These are phyloP conservation scores for Daptonema setosum DNA, from an alignment of 2,888 invertebrate genomes.

Conservation along the genomic window DNA sequence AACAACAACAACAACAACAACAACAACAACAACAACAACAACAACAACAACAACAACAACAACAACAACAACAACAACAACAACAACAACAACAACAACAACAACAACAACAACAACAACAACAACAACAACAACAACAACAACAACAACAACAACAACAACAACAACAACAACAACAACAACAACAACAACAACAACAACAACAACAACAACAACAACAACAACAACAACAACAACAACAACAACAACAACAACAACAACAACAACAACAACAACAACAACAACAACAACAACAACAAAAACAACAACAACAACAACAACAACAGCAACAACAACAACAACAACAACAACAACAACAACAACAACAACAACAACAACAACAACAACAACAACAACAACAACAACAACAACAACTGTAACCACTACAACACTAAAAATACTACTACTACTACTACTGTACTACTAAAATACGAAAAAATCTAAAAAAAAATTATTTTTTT, in stretches of 20 bases:
- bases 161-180: not conserved
- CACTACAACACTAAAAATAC: conserved; percentile 8
- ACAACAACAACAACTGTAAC: not conserved
- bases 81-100: not conserved
- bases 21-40: no score
- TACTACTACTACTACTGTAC: no score
- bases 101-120: not conserved
- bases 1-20: no score
- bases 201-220: not conserved
- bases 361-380: not conserved
- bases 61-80: no score
- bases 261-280: not conserved
- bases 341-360: not conserved
- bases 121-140: not conserved
- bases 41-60: no score
- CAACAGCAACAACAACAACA: not conserved
- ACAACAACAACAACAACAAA: no score
- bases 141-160: not conserved
- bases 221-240: not conserved
- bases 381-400: not conserved
- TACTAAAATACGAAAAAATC: no score
- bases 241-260: not conserved
- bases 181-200: not conserved
- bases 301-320: no score
- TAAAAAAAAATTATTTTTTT: no score